Evolutionary conservation across 2,888 invertebrate genomes (phyloP).

Genomic region (Standfussiana lucernea): DNA sequence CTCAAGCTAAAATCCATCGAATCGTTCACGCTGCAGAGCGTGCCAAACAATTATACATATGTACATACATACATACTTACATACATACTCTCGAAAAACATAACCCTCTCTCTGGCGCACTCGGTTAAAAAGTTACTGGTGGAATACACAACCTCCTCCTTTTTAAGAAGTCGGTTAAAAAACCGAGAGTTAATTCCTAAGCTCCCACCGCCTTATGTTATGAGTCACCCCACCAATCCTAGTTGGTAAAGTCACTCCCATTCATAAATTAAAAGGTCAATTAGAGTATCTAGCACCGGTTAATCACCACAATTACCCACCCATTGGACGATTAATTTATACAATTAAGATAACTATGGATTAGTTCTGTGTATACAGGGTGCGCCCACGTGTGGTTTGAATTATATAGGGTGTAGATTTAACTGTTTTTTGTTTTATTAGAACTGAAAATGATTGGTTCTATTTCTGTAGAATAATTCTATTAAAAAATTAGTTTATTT

Average conservation of each 20-base stretch:
- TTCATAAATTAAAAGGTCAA: constrained; percentile 77
- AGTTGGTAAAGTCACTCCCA: constrained; percentile 46
- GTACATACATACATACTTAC: no score
- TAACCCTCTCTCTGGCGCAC: no score
- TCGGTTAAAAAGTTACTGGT: no score
- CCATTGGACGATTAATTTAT: constrained; percentile 71
- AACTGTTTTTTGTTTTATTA: background rate
- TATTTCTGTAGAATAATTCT: background rate
- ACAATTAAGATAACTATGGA: constrained; percentile 69
- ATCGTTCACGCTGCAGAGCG: no score
- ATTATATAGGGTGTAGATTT: background rate
- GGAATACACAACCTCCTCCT: background rate
- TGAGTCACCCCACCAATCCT: constrained; percentile 47
- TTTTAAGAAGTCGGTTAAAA: background rate
- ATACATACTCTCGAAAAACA: no score
- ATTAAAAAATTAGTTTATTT: no score
- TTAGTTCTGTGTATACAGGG: constrained; percentile 35
- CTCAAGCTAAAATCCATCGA: no score
- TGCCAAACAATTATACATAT: no score
- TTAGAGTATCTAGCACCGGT: constrained; percentile 69
- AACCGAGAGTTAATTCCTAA: constrained; percentile 22
- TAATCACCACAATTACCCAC: constrained; percentile 70
- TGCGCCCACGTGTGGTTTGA: background rate
- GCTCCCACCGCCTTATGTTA: constrained; percentile 11
- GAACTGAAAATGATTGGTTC: background rate